These are phyloP conservation scores for Gila orcuttii DNA, from an alignment of 2,113 vertebrate genomes.

Conservation along the genomic window DNA sequence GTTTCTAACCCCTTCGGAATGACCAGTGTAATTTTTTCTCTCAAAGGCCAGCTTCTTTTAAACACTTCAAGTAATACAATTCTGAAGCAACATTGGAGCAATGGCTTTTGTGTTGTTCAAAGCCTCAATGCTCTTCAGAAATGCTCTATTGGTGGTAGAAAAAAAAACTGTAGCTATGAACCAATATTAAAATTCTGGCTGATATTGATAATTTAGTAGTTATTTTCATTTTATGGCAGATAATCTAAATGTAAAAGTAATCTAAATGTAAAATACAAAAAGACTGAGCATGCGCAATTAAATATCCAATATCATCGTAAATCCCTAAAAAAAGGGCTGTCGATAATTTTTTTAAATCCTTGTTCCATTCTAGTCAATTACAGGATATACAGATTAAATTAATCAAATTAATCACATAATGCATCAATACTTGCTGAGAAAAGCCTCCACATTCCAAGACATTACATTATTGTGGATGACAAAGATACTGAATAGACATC, in stretches of 20 bases:
- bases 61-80: neutral
- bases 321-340: neutral
- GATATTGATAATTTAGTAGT: neutral
- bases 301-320: neutral
- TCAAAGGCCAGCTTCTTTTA: neutral
- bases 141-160: neutral
- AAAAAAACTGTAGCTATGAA: neutral
- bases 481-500: neutral
- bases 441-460: too few species aligned
- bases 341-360: neutral
- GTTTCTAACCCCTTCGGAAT: neutral
- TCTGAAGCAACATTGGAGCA: neutral
- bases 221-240: neutral
- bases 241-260: neutral
- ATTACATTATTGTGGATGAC: neutral
- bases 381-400: neutral
- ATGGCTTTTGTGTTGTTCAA: neutral
- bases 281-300: neutral
- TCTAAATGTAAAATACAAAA: neutral
- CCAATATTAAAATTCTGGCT: neutral
- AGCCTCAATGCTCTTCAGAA: neutral
- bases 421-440: neutral
- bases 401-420: neutral
- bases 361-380: too few species aligned
- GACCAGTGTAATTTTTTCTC: neutral